These are phyloP conservation scores for Dolichotis patagonum DNA, from an alignment of 2,113 vertebrate species.

Conservation along the genomic window DNA sequence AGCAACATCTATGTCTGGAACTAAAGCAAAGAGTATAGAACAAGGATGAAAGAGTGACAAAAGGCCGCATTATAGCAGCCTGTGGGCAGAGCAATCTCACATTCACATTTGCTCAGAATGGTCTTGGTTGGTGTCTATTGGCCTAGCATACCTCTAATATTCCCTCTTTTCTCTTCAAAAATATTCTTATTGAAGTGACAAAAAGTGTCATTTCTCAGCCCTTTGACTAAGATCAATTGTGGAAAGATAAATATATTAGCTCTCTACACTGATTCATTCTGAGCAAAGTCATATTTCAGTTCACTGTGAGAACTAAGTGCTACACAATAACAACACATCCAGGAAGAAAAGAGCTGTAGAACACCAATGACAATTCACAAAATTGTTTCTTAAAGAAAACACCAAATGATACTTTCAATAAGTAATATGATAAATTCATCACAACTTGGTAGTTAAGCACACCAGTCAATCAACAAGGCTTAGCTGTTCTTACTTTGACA, in stretches of 20 bases:
- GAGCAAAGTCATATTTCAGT: neutral
- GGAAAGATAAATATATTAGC: too few species aligned
- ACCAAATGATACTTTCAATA: neutral
- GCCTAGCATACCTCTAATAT: neutral
- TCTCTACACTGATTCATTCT: neutral
- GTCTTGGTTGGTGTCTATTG: neutral
- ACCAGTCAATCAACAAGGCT: neutral
- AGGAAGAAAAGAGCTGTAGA: neutral
- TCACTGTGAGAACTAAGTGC: neutral
- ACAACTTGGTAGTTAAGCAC: neutral
- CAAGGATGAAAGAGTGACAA: neutral
- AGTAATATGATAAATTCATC: neutral
- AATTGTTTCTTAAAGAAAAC: neutral
- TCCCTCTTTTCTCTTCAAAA: neutral
- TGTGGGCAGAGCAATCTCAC: neutral
- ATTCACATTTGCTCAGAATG: neutral
- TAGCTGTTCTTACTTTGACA: neutral
- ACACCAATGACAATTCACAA: neutral
- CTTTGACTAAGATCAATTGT: too few species aligned
- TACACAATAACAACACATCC: neutral
- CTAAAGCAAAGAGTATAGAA: neutral
- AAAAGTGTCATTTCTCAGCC: too few species aligned
- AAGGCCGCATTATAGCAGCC: neutral
- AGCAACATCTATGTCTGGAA: neutral
- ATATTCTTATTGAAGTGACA: neutral